phyloP scores from a whole-genome alignment of 2,113 vertebrate species.

The Myodes glareolus region DNA sequence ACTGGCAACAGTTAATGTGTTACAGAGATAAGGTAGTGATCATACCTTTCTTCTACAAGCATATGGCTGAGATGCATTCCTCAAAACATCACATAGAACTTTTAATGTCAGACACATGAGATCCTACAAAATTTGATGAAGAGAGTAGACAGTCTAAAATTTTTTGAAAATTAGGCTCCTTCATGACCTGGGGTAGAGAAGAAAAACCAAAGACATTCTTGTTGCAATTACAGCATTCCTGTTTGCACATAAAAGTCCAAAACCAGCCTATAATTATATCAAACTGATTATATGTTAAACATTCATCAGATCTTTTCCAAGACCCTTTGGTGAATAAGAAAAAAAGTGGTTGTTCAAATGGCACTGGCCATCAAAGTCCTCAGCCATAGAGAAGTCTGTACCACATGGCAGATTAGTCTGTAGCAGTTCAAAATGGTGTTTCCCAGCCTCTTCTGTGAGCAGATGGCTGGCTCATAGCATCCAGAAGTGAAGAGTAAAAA shows the following conservation, averaged over 20 bases:
- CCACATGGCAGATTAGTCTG: neutral
- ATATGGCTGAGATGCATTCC: neutral
- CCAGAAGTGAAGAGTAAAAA: slow-evolving; percentile 36
- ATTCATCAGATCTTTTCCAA: neutral
- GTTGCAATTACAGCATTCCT: neutral
- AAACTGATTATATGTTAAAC: neutral
- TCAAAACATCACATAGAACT: neutral
- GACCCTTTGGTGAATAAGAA: slow-evolving; percentile 31
- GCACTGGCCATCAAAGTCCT: slow-evolving; percentile 55
- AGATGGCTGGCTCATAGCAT: slow-evolving; percentile 66
- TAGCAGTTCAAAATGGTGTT: slow-evolving; percentile 51
- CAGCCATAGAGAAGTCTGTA: slow-evolving; percentile 17
- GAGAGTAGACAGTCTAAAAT: neutral
- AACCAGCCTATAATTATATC: slow-evolving; percentile 7
- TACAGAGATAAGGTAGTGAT: neutral
- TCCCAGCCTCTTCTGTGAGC: slow-evolving; percentile 1
- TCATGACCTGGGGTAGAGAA: neutral
- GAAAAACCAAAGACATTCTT: neutral
- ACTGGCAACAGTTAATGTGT: neutral
- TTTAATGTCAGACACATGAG: neutral
- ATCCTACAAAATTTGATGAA: neutral
- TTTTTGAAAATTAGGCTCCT: neutral
- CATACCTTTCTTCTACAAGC: neutral
- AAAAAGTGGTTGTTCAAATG: slow-evolving; percentile 49
- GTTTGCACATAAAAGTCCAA: neutral